Evolutionary conservation across 1,140 invertebrate species (phyloP), one percentile per base, ranked within the genome.

Genomic region (Pectinophora gossypiella): DNA sequence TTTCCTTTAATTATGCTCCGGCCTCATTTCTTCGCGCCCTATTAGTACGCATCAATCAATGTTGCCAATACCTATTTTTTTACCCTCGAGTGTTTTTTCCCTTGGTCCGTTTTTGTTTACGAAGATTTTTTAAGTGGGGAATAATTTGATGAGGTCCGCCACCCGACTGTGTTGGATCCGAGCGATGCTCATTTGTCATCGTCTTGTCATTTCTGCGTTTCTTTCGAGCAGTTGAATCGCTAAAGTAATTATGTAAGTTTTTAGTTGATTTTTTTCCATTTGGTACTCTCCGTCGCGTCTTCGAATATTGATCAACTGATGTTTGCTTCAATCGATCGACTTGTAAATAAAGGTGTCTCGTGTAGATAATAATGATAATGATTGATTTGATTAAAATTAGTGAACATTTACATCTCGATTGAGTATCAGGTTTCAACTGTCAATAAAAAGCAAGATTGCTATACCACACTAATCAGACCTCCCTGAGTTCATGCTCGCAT

Each of bases 11-110:
- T 87, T 87, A 85, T 62, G 72, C 68, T 57, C 61, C 70, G 74
- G 80, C 75, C 73, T 84, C 78, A 81, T 87, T 85, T 73, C 80
- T 84, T 82, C 81, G 76, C 82, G 84, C 80, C 82, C 84, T 87
- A 85, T 87, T 87, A 87, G 84, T 84, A 84, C 75, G 72, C 84
- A 87, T 87, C 84, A 87, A 87, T 87, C 84, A 87, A 87, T 85
- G 81, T 85, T 87, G 84, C 84, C 84, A 87, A 87, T 87, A 85
- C 72, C 72, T 84, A 81, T 80, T 87, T 87, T n/a, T 86, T 87
- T 85, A 77, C 68, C 67, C 73, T 72, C 71, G 64, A 71, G 68
- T 79, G 67, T 87, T 84, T 80, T 84, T 87, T 79, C 67, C 72
- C 67, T 72, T 72, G 61, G 61, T 64, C 64, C 68, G 78, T 87